These are phyloP conservation scores for Tortricodes alternella DNA, from an alignment of 2,888 invertebrate species.

Conservation along the genomic window DNA sequence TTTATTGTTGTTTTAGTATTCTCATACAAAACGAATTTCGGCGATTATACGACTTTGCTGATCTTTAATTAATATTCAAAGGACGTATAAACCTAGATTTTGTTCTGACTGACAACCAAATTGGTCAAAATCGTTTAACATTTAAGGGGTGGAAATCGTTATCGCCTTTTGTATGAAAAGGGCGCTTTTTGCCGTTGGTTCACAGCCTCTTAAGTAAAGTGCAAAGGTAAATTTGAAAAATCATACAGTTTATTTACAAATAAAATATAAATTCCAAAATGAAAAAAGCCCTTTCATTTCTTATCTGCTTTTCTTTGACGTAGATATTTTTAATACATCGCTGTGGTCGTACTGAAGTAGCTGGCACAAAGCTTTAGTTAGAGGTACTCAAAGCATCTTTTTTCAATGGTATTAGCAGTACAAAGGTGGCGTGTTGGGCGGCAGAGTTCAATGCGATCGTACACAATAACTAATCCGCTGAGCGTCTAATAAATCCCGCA, in stretches of 20 bases:
- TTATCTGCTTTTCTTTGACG: slow-evolving; percentile 16
- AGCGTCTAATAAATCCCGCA: slow-evolving; percentile 1
- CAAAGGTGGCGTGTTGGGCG: slow-evolving; percentile 16
- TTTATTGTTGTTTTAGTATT: no score
- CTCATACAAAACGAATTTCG: no score
- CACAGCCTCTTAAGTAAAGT: no score
- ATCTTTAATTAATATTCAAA: no score
- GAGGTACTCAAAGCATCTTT: slow-evolving; percentile 4
- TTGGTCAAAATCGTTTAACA: no score
- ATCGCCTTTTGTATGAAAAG: no score
- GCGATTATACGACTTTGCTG: no score
- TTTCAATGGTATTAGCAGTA: slow-evolving; percentile 19
- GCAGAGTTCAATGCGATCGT: slow-evolving; percentile 11
- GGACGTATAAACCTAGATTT: no score
- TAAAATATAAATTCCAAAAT: neutral
- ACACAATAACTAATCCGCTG: slow-evolving; percentile 19
- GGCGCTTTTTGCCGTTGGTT: no score
- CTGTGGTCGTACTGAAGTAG: slow-evolving; percentile 18
- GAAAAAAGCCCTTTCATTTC: slow-evolving; percentile 12
- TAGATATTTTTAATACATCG: slow-evolving; percentile 10
- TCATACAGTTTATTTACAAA: no score
- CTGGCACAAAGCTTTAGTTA: slow-evolving; percentile 16
- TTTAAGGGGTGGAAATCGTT: no score
- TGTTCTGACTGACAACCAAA: no score
- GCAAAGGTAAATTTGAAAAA: neutral